phyloP scores from a whole-genome alignment of 2,888 invertebrate species.

The Ormyrus rosae region DNA sequence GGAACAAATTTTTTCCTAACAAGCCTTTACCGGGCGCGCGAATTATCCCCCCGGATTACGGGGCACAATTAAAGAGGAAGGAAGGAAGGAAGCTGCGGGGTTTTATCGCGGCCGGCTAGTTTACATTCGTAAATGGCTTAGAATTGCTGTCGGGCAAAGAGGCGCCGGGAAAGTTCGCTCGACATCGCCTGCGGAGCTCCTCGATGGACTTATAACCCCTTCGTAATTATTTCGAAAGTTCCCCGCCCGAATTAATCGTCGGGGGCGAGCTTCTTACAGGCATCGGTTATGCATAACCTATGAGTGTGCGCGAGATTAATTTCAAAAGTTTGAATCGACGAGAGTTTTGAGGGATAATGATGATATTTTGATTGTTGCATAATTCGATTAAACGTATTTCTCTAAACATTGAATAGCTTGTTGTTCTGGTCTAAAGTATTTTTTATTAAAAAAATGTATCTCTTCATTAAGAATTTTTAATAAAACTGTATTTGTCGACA shows the following conservation, averaged over 20 bases:
- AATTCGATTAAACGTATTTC: too few relatives aligned
- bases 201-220: slow-evolving; percentile 32
- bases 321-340: too few relatives aligned
- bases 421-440: too few relatives aligned
- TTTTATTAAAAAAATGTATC: too few relatives aligned
- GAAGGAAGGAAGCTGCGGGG: background rate
- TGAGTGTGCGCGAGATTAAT: too few relatives aligned
- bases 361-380: too few relatives aligned
- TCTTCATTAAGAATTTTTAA: too few relatives aligned
- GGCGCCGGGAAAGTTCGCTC: background rate
- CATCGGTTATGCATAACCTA: too few relatives aligned
- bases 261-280: background rate
- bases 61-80: slow-evolving; percentile 25
- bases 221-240: slow-evolving; percentile 55
- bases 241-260: slow-evolving; percentile 29
- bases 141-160: slow-evolving; percentile 17
- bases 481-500: too few relatives aligned
- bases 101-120: slow-evolving; percentile 10
- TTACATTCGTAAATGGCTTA: slow-evolving; percentile 51
- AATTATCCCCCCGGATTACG: slow-evolving; percentile 35
- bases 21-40: background rate
- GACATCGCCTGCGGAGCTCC: background rate
- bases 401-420: too few relatives aligned
- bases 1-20: background rate
- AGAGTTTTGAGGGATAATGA: too few relatives aligned